These are phyloP conservation scores for Sminthurides aquaticus DNA, from an alignment of 2,888 invertebrate genomes.

Conservation along the genomic window DNA sequence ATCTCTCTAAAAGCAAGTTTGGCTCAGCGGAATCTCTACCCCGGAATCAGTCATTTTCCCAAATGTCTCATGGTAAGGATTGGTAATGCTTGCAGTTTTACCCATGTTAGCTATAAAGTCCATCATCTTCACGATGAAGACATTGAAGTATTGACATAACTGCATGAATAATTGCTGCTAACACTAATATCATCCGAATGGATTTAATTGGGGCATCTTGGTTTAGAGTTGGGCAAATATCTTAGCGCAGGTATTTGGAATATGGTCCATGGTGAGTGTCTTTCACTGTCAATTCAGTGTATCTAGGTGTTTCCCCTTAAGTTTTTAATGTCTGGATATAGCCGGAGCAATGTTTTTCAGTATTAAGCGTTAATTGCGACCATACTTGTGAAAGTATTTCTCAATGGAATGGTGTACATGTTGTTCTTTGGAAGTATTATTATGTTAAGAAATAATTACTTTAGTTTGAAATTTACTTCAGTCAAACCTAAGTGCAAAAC, in stretches of 20 bases:
- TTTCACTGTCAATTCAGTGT: too few species aligned
- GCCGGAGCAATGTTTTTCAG: neutral
- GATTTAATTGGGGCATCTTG: too few species aligned
- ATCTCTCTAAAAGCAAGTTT: constrained; percentile 32
- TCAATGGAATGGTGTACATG: too few species aligned
- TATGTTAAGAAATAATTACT: neutral
- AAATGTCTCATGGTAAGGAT: constrained; percentile 41
- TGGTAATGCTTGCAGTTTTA: too few species aligned
- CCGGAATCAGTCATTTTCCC: constrained; percentile 40
- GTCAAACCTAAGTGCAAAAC: neutral
- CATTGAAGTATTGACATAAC: too few species aligned
- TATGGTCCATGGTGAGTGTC: constrained; percentile 43
- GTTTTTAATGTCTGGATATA: too few species aligned
- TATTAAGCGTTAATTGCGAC: too few species aligned
- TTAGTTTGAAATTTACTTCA: neutral
- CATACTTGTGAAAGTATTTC: too few species aligned
- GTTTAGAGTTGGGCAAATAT: constrained; percentile 42
- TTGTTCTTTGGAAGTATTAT: neutral
- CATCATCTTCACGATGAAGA: too few species aligned
- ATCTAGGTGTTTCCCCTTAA: too few species aligned
- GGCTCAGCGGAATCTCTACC: constrained; percentile 38
- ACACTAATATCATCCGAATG: too few species aligned
- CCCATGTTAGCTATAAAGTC: neutral
- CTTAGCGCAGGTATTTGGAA: constrained; percentile 43
- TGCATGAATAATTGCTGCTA: too few species aligned